phyloP scores from a whole-genome alignment of 2,797 vertebrate genomes.

The Anomalospiza imberbis region DNA sequence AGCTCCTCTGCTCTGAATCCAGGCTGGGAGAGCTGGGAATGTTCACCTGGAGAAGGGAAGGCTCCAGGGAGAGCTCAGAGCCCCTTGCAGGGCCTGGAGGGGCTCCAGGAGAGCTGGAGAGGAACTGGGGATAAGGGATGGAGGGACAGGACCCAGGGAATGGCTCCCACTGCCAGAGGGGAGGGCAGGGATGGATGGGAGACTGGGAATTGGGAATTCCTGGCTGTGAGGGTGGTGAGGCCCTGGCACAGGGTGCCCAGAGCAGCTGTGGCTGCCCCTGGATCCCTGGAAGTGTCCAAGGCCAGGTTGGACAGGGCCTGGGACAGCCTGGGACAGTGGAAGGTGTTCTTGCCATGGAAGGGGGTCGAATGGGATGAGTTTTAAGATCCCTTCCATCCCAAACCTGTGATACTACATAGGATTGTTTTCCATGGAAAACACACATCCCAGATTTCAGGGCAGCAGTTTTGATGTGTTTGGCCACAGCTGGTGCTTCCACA shows the following conservation, averaged over 20 bases:
- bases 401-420: not conserved
- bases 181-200: not conserved
- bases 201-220: not conserved
- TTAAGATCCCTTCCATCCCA: not conserved
- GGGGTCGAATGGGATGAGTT: fast-evolving
- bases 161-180: not conserved
- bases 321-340: fast-evolving
- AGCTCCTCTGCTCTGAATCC: not conserved
- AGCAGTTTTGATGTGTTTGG: not conserved
- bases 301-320: fast-evolving
- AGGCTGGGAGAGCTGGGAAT: fast-evolving
- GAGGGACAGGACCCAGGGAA: not conserved
- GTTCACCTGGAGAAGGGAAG: not conserved
- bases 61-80: not conserved
- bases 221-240: fast-evolving
- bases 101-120: not conserved
- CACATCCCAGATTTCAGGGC: not conserved
- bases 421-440: fast-evolving
- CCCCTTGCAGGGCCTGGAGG: not conserved
- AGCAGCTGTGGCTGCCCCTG: not conserved
- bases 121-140: not conserved
- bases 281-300: not conserved
- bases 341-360: not conserved
- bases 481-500: fast-evolving
- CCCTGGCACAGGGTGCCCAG: not conserved